Base-by-base conservation (phyloP, 2,797 vertebrate genomes). In the Hirundo rustica region DNA sequence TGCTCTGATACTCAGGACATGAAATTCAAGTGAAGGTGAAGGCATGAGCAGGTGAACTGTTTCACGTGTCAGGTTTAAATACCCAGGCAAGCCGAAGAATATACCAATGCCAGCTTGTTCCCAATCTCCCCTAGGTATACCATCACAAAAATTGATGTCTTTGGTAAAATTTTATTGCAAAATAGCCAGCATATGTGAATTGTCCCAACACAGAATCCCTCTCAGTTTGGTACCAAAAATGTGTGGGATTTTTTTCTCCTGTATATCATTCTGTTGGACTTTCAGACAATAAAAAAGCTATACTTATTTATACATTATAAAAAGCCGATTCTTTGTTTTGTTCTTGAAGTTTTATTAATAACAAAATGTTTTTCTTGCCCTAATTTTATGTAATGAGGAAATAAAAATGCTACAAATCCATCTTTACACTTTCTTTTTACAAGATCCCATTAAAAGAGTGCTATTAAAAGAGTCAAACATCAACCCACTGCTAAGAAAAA, bases 261-360 rank as follows among this genome's bases (percentile, higher is more conserved):
- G 7, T 25, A 4, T 65, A 79, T 79, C 45, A 93, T 94, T 94
- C 86, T 87, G 86, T 92, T 93, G 89, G 78, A 88, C 86, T 91
- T 93, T 25, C n/a, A 90, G 44, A 75, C 90, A 78, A 80, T 11
- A 38, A 44, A 74, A 74, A 94, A 53, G 3, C 22, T 50, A 14
- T 14, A 44, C 2, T 85, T 10, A 30, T 53, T 73, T 61, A 57
- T 11, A 25, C n/a, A 47, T 16, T 20, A 20, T 18, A 57, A 80
- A 87, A 87, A 65, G 17, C 13, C 22, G 11, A 30, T 74, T 55
- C 30, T 88, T 67, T 64, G 15, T 40, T 88, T 38, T 53, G 10
- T 25, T 66, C 27, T 48, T 91, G 67, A 20, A 36, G 38, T 73
- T 92, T 66, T 54, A 78, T 72, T 68, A 79, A 91, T 11, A 76